These are phyloP conservation scores for Magallana nippona DNA, from an alignment of 2,888 invertebrate genomes.

Conservation along the genomic window DNA sequence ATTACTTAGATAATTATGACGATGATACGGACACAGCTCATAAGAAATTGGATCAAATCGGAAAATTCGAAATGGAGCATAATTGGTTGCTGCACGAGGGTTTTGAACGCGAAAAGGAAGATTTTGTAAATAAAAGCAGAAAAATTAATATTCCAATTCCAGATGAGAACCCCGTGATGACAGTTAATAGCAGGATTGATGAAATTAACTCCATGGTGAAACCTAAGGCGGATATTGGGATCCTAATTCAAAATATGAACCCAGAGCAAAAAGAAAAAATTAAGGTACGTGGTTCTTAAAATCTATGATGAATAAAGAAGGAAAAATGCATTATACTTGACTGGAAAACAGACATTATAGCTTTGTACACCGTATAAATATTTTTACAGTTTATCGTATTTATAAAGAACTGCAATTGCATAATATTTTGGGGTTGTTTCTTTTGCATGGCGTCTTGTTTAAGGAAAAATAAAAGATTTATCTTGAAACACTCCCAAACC, in stretches of 20 bases:
- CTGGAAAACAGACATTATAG: no score
- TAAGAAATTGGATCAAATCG: conserved; percentile 62
- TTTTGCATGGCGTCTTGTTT: no score
- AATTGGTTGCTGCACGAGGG: conserved; percentile 72
- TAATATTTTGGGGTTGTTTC: no score
- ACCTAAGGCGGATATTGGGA: conserved; percentile 65
- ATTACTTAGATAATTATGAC: conserved; percentile 60
- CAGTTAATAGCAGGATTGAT: conserved; percentile 66
- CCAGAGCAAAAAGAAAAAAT: conserved; percentile 65
- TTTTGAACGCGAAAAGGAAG: conserved; percentile 60
- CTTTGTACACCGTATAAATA: no score
- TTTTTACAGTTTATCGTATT: no score
- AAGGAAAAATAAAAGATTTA: no score
- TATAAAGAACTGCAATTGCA: no score
- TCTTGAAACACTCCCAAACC: no score
- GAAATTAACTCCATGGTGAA: conserved; percentile 72
- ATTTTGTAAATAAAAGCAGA: conserved; percentile 61
- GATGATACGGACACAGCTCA: conserved; percentile 63
- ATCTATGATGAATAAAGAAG: not conserved
- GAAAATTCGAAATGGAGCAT: conserved; percentile 71
- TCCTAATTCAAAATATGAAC: conserved; percentile 64
- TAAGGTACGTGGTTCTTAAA: conserved; percentile 59
- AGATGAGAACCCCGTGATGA: conserved; percentile 70
- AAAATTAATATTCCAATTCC: conserved; percentile 69
- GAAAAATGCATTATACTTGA: not conserved